A percentile compares a stretch with the other conserved stretches of the same genome.
Evolutionary conservation across 2,888 invertebrate species (phyloP).

Genomic region (Vanessa cardui): DNA sequence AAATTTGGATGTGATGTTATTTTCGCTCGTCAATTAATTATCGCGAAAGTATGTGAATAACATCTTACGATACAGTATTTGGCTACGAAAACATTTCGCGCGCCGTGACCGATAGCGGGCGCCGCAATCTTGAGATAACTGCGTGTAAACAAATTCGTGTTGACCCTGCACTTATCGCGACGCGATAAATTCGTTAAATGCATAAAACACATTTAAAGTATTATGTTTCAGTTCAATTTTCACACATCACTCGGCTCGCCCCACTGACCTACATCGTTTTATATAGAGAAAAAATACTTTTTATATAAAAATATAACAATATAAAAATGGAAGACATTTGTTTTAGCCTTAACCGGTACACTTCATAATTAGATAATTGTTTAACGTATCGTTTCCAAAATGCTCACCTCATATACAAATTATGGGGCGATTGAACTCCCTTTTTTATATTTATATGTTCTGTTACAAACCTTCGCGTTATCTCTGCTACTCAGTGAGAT

Average conservation of each 20-base stretch:
- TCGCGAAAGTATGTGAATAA: background rate
- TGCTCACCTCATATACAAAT: too few species aligned
- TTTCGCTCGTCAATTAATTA: background rate
- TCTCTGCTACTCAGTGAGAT: too few species aligned
- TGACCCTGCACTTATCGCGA: constrained; percentile 5
- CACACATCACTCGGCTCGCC: background rate
- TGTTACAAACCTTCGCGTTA: too few species aligned
- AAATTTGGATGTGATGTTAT: too few species aligned
- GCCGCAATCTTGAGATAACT: background rate
- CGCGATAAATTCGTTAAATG: constrained; percentile 10
- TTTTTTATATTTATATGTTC: too few species aligned
- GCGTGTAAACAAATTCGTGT: constrained; percentile 2
- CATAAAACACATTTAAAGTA: background rate
- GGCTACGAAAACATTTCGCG: background rate
- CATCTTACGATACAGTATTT: constrained; percentile 2
- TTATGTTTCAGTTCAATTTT: constrained; percentile 3
- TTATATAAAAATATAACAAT: background rate
- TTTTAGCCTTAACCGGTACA: background rate
- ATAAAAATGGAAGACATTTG: background rate
- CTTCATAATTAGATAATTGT: too few species aligned
- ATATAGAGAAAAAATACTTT: background rate
- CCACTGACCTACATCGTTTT: background rate
- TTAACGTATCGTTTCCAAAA: too few species aligned
- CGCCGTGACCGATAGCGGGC: constrained; percentile 5
- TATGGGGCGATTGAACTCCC: too few species aligned